Base-by-base conservation (phyloP, 2,113 vertebrate species). In the Pristiophorus japonicus region DNA sequence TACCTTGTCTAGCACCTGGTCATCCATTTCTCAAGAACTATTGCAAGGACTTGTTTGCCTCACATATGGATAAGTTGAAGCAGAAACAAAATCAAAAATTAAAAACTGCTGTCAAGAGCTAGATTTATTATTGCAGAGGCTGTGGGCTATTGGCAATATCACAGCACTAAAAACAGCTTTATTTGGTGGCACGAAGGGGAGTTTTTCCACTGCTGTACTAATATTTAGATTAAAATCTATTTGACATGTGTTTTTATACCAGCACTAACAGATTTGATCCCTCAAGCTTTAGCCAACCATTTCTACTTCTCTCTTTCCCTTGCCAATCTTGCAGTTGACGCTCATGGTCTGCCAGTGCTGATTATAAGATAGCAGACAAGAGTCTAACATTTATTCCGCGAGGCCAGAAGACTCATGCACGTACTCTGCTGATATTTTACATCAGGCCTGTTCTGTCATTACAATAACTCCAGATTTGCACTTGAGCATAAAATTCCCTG, bases 141-240 rank as follows among this genome's bases (percentile, higher is more conserved):
- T 94, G 63, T 67, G 51, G 38, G 91, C 63, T 93, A 42, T 93
- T 93, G 62, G 90, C n/a, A 70, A 73, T 70, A 38, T 94, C 91
- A 94, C 65, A 66, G 18, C n/a, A 42, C 62, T 66, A 14, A 38
- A 65, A 94, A 34, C 63, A 94, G 12, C 62, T 45, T 70, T 67
- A 67, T 94, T 67, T 94, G 42, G 47, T 94, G 42, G 24, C 7
- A 47, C 45, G 38, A 24, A 27, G 42, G 12, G 42, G 38, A 94
- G 24, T 30, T 38, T 92, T 62, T 63, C 59, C 59, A 47, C 38
- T 66, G 65, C 24, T 70, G 42, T 67, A 70, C 65, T 94, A 94
- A 67, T 70, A 70, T 45, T 94, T 94, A 67, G 92, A 67, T 94
- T 94, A 66, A 67, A 45, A 94, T 92, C 92, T 94, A 47, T 70